phyloP scores from a whole-genome alignment of 2,888 invertebrate species.

The Leistus spinibarbis region DNA sequence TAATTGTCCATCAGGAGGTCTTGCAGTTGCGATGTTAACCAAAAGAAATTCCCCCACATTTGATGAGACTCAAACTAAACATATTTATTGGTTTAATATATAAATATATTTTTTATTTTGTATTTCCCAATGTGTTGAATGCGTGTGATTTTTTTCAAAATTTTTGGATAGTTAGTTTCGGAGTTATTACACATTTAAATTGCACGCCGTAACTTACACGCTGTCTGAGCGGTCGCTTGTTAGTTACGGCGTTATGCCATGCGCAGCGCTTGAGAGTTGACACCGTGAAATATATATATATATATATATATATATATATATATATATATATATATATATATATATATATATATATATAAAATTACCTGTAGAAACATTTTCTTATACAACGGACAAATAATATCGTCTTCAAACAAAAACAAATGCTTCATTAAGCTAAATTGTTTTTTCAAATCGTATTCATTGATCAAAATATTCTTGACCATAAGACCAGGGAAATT shows the following conservation, averaged over 20 bases:
- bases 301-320: too few relatives aligned
- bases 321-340: too few relatives aligned
- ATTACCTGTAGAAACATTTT: slow-evolving; percentile 51
- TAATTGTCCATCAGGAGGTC: slow-evolving; percentile 54
- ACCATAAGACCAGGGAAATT: slow-evolving; percentile 53
- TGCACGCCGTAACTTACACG: background rate
- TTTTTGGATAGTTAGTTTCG: too few relatives aligned
- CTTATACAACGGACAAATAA: slow-evolving; percentile 53
- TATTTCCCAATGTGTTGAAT: background rate
- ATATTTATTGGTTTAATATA: background rate
- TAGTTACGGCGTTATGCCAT: too few relatives aligned
- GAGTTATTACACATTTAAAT: too few relatives aligned
- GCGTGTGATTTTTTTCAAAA: background rate
- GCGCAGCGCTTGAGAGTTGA: too few relatives aligned
- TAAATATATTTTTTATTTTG: background rate
- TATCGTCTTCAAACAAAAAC: slow-evolving; percentile 53
- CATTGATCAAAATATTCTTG: slow-evolving; percentile 51
- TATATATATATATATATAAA: background rate
- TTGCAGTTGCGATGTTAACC: slow-evolving; percentile 53
- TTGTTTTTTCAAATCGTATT: slow-evolving; percentile 51
- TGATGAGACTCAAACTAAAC: slow-evolving; percentile 22
- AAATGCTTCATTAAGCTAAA: slow-evolving; percentile 52
- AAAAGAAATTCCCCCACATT: slow-evolving; percentile 51
- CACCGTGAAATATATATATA: too few relatives aligned
- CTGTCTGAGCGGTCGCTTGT: too few relatives aligned